Base-by-base conservation (phyloP, 2,113 vertebrate genomes). In the Symphodus melops region DNA sequence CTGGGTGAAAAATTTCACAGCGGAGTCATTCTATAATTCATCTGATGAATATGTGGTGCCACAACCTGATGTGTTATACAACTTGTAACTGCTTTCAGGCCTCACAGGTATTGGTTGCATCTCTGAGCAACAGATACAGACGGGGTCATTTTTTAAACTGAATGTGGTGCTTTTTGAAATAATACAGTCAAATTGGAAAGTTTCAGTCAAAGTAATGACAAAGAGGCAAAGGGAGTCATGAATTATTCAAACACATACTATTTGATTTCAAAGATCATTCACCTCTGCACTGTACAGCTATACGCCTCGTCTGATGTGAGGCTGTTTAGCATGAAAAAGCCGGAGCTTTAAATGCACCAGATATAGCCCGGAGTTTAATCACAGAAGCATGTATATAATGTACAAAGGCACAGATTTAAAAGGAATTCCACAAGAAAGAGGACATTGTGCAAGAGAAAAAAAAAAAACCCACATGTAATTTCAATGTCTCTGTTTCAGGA, bases 211-310 rank as follows among this genome's bases (percentile, higher is more conserved):
- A 39, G 53, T 23, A 36, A 10, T 37, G 70, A 33, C 69, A 44
- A 36, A 58, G 25, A 63, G 57, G 53, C n/a, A 0, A 41, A 57
- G 1, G 20, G 25, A 37, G 12, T 20, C 42, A 72, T 87, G 59
- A 72, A 84, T 82, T 77, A 76, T 82, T 87, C 82, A 84, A 41
- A 59, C 4, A 44, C 81, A 84, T 28, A 28, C 21, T 46, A 49
- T 84, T 75, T 83, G 70, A 68, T 75, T 79, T 66, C 8, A 65
- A 48, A 59, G 59, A 48, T 52, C 44, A 5, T 75, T 75, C 61
- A 55, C 71, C 64, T 79, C 9, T 10, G 66, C 48, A 11, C 68
- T 53, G 20, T 5, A 57, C 25, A 52, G 49, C 17, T 51, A 42
- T 61, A 56, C 74, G 37, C 53, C 44, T 55, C 63, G 39, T 51